Base-by-base conservation (phyloP, 2,888 invertebrate genomes). In the Macroteleia sp. region DNA sequence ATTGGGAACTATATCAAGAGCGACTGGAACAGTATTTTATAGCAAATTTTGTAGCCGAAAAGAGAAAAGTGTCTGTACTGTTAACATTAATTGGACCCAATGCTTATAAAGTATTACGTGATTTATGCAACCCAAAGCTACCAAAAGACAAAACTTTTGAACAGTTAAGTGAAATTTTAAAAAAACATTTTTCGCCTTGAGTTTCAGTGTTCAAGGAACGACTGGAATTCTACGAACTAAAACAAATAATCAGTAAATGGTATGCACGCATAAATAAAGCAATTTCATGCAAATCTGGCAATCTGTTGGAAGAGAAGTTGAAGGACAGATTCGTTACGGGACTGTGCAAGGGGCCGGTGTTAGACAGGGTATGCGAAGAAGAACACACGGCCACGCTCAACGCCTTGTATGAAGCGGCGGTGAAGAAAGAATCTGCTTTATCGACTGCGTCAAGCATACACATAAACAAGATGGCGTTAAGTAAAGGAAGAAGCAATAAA, bases 261-360 rank as follows among this genome's bases (percentile, higher is more conserved):
- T 83, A 86, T 82, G 86, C 83, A 77, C 59, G 87, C 79, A 84
- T 87, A 82, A 85, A 82, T 81, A 78, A 78, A 30, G 79, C 78
- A 0, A 42, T 56, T 0, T 75, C 39, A n/a, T 80, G 82, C 16
- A 79, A 77, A 34, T 83, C 80, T 42, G 81, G 80, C 5, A 57
- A 54, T 5, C 52, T 82, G 6, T 25, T 25, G 9, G 73, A 76
- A 0, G 61, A 82, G 64, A 76, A 66, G 61, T 79, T 83, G 48
- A 86, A 82, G 66, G 83, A 87, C 50, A 77, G 69, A 54, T 84
- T 82, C 44, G 69, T 80, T 14, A 79, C 81, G 0, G 80, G 80
- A n/a, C 17, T 81, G 0, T 20, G 25, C 3, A 70, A 36, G 16
- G 62, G 61, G 0, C 66, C 66, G 0, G 57, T 79, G 1, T 50